A percentile compares a stretch with the other conserved stretches of the same genome.
Conservation (phyloP, 2,888 invertebrate genomes). For the Acleris sparsana region DNA sequence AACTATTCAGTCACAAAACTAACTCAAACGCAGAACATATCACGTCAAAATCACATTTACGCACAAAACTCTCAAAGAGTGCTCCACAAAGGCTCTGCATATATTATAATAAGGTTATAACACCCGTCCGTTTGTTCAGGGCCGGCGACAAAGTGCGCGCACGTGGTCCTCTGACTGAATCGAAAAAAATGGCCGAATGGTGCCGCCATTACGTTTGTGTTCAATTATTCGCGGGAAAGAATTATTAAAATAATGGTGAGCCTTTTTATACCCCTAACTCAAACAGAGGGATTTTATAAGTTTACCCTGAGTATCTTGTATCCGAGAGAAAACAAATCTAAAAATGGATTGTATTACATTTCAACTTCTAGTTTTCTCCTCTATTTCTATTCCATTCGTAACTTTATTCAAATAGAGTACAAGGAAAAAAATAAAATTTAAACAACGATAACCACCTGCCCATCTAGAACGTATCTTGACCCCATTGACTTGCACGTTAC, state of each 20-base stretch:
- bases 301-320: no score
- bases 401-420: no score
- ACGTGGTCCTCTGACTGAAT: conserved; percentile 22
- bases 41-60: conserved; percentile 7
- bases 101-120: conserved; percentile 13
- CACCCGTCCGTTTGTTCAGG: conserved; percentile 16
- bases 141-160: conserved; percentile 26
- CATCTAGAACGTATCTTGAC: not conserved
- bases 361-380: no score
- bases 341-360: no score
- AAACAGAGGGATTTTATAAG: no score
- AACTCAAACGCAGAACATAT: not conserved
- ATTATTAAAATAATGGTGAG: no score
- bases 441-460: not conserved
- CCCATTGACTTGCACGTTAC: conserved; percentile 24
- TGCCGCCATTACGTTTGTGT: conserved; percentile 1
- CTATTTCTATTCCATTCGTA: no score
- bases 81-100: not conserved
- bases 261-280: no score
- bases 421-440: not conserved
- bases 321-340: no score
- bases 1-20: no score
- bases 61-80: conserved; percentile 9
- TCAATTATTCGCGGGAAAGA: no score
- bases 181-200: conserved; percentile 18